Evolutionary conservation across 2,797 vertebrate species (phyloP).

Genomic region (Gymnodraco acuticeps): DNA sequence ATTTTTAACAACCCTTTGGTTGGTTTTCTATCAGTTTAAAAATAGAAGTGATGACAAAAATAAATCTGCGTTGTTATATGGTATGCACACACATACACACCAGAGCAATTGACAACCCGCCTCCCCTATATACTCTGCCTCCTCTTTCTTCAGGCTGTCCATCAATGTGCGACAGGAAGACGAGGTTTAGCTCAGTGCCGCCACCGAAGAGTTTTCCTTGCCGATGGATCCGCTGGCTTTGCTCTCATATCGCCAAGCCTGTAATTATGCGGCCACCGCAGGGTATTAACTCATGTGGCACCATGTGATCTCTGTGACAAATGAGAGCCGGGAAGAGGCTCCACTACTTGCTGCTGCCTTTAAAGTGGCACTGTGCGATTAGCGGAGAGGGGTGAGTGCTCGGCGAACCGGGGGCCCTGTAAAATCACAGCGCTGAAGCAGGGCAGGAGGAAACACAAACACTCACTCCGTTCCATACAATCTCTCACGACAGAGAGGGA

Average conservation of each 20-base stretch:
- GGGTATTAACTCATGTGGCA: conserved; percentile 72
- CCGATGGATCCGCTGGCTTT: conserved; percentile 62
- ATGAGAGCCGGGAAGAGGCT: conserved; percentile 63
- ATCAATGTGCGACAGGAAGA: conserved; percentile 77
- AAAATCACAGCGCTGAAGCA: conserved; percentile 50
- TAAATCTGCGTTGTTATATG: conserved; percentile 36
- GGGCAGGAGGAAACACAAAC: conserved; percentile 59
- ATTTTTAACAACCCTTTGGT: conserved; percentile 40
- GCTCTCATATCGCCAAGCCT: conserved; percentile 63
- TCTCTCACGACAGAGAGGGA: conserved; percentile 48
- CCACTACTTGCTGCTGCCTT: conserved; percentile 64
- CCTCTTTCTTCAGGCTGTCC: conserved; percentile 54
- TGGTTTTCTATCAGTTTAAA: background rate
- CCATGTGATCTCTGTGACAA: conserved; percentile 78
- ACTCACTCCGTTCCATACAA: conserved; percentile 46
- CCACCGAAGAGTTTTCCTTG: conserved; percentile 68
- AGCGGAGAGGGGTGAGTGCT: conserved; percentile 54
- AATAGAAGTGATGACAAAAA: conserved; percentile 61
- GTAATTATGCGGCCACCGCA: conserved; percentile 72
- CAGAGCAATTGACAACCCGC: conserved; percentile 38
- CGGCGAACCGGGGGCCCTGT: conserved; percentile 48
- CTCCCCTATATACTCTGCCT: conserved; percentile 46
- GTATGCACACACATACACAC: background rate
- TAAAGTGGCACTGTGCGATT: conserved; percentile 70
- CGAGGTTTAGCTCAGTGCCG: conserved; percentile 72